phyloP scores from a whole-genome alignment of 2,888 invertebrate species.

The Panzeria rudis region DNA sequence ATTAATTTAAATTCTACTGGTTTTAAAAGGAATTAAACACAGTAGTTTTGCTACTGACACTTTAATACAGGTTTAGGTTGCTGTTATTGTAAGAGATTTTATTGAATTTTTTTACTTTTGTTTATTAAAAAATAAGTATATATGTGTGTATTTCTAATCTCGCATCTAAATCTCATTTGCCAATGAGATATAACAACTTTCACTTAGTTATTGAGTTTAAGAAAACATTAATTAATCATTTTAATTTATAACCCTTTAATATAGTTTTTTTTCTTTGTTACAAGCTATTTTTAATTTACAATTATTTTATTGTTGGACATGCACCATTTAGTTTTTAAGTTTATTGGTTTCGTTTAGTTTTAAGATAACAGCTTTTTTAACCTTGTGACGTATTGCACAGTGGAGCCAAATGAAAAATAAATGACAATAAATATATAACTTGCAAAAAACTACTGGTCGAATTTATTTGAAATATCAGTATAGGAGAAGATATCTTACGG shows the following conservation, averaged over 20 bases:
- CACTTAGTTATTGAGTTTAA: conserved; percentile 51
- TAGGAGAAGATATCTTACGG: too few species aligned
- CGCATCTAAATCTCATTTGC: conserved; percentile 43
- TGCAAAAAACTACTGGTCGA: background rate
- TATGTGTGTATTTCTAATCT: conserved; percentile 54
- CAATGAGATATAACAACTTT: conserved; percentile 14
- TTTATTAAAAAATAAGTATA: conserved; percentile 1
- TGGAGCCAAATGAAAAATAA: background rate
- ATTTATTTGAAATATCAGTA: background rate
- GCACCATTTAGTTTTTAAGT: conserved; percentile 41
- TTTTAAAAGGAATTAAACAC: background rate
- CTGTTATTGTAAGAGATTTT: conserved; percentile 38
- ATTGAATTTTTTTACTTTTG: background rate
- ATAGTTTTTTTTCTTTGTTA: conserved; percentile 3
- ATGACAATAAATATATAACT: background rate
- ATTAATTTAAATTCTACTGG: conserved; percentile 33
- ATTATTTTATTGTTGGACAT: conserved; percentile 19
- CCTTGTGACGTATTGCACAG: background rate
- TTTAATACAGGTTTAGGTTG: conserved; percentile 64
- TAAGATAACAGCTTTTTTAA: conserved; percentile 29
- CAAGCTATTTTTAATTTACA: conserved; percentile 14
- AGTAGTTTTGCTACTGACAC: conserved; percentile 47
- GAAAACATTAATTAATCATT: conserved; percentile 27
- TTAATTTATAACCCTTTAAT: conserved; percentile 45
- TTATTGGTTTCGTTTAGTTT: conserved; percentile 21